Percentiles rank a stretch among this genome's conserved stretches.
Evolutionary conservation across 1,140 invertebrate genomes (phyloP).

Genomic region (Hesperophylax magnus): DNA sequence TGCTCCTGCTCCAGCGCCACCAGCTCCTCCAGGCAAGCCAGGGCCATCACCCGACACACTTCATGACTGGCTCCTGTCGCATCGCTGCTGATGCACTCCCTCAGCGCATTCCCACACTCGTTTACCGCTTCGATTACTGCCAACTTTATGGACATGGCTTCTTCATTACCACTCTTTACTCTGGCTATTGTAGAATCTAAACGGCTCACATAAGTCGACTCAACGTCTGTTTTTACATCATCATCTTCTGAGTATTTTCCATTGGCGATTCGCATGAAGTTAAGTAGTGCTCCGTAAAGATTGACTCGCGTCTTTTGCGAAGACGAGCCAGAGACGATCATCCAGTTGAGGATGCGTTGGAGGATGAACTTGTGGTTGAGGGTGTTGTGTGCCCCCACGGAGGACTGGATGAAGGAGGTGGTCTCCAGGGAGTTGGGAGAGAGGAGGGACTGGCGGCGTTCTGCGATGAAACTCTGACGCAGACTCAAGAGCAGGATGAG

Average conservation of each 20-base stretch:
- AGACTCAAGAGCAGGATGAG: conserved; percentile 52
- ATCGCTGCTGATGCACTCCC: conserved; percentile 88
- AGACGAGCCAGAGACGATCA: conserved; percentile 77
- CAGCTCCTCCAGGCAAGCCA: conserved; percentile 86
- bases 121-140: conserved; percentile 62
- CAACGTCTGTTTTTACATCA: conserved; percentile 60
- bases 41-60: conserved; percentile 89
- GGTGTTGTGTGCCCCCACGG: conserved; percentile 64
- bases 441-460: conserved; percentile 49
- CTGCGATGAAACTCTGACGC: conserved; percentile 48
- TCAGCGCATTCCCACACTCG: conserved; percentile 84
- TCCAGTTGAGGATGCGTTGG: conserved; percentile 80
- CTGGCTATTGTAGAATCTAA: conserved; percentile 72
- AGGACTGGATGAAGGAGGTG: conserved; percentile 36
- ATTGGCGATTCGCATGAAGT: conserved; percentile 75
- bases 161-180: conserved; percentile 60
- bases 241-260: conserved; percentile 61
- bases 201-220: conserved; percentile 70
- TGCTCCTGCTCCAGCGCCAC: conserved; percentile 82
- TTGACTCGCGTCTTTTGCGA: conserved; percentile 89
- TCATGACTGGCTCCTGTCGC: conserved; percentile 89
- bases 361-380: conserved; percentile 80
- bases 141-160: conserved; percentile 58
- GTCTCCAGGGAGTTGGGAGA: conserved; percentile 11
- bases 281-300: conserved; percentile 83